Conservation (phyloP, 2,113 vertebrate species). For the Sakesphorus luctuosus region DNA sequence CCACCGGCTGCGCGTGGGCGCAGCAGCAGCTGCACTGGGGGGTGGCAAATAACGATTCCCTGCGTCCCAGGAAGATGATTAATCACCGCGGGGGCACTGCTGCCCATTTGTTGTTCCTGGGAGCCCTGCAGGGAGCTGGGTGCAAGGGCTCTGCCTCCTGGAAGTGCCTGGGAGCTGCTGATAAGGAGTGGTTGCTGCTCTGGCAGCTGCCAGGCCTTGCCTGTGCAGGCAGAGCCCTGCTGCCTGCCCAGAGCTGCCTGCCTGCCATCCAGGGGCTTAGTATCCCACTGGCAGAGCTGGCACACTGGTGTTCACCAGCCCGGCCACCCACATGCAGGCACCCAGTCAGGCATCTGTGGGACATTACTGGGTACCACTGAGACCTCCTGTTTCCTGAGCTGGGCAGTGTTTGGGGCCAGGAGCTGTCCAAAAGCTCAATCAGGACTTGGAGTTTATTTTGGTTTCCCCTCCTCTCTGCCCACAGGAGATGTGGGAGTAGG, state of each 20-base stretch:
- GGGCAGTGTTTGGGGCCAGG: neutral
- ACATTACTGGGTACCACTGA: neutral
- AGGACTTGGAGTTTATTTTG: neutral
- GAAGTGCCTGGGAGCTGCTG: neutral
- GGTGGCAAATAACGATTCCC: neutral
- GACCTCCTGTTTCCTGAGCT: neutral
- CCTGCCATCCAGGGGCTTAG: neutral
- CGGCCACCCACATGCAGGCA: rapidly evolving
- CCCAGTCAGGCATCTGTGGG: neutral
- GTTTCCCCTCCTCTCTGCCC: neutral
- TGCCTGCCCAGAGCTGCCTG: neutral
- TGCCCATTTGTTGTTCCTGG: neutral
- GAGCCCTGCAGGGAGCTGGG: neutral
- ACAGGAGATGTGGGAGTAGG: neutral
- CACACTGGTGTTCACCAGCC: neutral
- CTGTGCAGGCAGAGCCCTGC: neutral
- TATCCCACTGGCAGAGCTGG: neutral
- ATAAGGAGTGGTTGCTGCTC: rapidly evolving
- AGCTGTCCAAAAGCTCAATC: neutral
- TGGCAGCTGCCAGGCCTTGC: neutral
- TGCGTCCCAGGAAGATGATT: neutral
- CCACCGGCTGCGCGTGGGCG: neutral
- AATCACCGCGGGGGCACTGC: neutral
- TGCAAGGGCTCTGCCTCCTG: neutral
- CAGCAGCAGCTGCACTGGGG: neutral